Evolutionary conservation across 2,888 invertebrate species (phyloP).

Genomic region (Rhyacophila evoluta): DNA sequence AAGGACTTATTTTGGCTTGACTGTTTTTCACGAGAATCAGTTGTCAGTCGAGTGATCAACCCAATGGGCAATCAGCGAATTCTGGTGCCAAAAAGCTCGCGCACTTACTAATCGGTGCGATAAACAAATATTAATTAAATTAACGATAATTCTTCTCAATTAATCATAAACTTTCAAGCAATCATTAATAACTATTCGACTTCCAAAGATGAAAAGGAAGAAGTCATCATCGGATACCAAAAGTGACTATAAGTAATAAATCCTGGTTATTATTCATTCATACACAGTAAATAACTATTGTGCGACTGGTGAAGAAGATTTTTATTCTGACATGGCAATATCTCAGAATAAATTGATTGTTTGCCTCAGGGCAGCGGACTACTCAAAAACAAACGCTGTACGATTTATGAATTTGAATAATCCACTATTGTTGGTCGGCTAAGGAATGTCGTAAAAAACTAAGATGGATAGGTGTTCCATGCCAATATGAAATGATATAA

Average conservation of each 20-base stretch:
- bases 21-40: no score
- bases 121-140: no score
- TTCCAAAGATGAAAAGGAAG: no score
- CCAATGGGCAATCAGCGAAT: no score
- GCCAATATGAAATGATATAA: no score
- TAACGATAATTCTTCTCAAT: no score
- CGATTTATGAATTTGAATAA: slow-evolving; percentile 14
- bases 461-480: not conserved
- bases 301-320: not conserved
- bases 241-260: not conserved
- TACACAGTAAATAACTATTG: not conserved
- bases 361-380: not conserved
- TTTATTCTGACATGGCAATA: not conserved
- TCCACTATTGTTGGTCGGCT: not conserved
- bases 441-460: not conserved
- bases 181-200: no score
- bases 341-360: not conserved
- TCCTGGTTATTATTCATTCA: not conserved
- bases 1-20: no score
- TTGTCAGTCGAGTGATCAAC: no score
- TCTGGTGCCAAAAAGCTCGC: no score
- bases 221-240: not conserved
- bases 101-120: no score
- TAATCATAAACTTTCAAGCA: no score
- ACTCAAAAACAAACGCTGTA: not conserved